phyloP scores from a whole-genome alignment of 2,888 invertebrate genomes.

The Spatulosminthurus flaviceps region DNA sequence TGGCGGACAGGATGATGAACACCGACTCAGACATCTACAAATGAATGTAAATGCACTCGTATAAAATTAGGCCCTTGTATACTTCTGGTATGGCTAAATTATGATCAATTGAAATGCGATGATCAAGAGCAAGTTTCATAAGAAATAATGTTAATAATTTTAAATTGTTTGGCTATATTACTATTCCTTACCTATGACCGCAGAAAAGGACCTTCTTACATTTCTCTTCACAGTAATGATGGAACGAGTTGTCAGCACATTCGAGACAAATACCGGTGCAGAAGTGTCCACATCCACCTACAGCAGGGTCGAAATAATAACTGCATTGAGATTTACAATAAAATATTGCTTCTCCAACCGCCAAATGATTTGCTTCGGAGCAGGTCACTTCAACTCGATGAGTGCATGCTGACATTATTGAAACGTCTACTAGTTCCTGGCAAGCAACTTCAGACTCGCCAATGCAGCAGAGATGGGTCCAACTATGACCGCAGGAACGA shows the following conservation, averaged over 20 bases:
- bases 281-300: slow-evolving; percentile 41
- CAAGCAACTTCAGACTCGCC: neutral
- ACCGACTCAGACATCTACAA: neutral
- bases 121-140: too few relatives aligned
- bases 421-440: neutral
- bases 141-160: too few relatives aligned
- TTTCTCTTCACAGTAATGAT: slow-evolving; percentile 70
- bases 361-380: neutral
- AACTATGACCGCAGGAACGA: neutral
- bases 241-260: slow-evolving; percentile 73
- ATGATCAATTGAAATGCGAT: too few relatives aligned
- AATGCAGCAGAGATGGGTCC: neutral
- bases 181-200: slow-evolving; percentile 70
- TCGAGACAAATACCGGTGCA: slow-evolving; percentile 68
- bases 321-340: neutral
- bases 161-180: neutral
- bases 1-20: slow-evolving; percentile 60
- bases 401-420: neutral
- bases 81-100: too few relatives aligned
- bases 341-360: neutral
- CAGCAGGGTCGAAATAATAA: slow-evolving; percentile 13
- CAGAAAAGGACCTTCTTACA: slow-evolving; percentile 73
- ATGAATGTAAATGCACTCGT: neutral
- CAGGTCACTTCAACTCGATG: neutral
- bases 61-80: neutral